These are phyloP conservation scores for Drosophila buzzatii DNA, from an alignment of 2,888 invertebrate genomes.

Conservation along the genomic window DNA sequence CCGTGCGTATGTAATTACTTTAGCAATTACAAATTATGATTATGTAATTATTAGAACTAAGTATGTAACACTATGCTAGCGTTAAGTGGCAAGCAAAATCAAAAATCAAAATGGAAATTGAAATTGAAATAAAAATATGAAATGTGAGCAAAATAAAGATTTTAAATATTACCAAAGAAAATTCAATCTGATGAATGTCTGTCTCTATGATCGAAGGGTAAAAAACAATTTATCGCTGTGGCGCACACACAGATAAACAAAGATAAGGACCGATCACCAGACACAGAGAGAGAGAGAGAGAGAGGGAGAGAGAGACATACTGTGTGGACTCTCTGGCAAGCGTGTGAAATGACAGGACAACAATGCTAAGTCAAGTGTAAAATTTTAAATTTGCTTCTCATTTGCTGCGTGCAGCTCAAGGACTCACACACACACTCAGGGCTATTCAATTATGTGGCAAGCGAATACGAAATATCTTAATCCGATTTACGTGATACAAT, in stretches of 20 bases:
- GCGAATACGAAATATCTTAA: conserved; percentile 84
- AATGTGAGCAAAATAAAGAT: conserved; percentile 58
- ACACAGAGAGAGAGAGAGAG: background rate
- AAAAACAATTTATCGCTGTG: conserved; percentile 66
- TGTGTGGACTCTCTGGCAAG: conserved; percentile 43
- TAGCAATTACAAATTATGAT: conserved; percentile 9
- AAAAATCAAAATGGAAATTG: conserved; percentile 57
- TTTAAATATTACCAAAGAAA: conserved; percentile 57
- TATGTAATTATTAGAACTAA: conserved; percentile 32
- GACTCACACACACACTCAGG: conserved; percentile 59
- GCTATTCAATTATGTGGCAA: conserved; percentile 85
- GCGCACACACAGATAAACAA: conserved; percentile 57
- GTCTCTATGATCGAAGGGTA: conserved; percentile 15
- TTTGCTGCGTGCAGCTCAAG: conserved; percentile 72
- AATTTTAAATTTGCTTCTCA: conserved; percentile 86
- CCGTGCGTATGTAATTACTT: conserved; percentile 6
- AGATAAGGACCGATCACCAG: conserved; percentile 20
- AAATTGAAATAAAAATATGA: conserved; percentile 47
- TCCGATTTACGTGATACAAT: conserved; percentile 84
- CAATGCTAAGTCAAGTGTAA: conserved; percentile 85
- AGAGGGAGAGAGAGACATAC: conserved; percentile 11
- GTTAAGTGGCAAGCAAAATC: conserved; percentile 71
- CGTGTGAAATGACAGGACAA: conserved; percentile 83
- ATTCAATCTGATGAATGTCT: conserved; percentile 5
- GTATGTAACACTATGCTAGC: conserved; percentile 51